Conservation (phyloP, 2,113 vertebrate species). For the Motacilla tschutschensis region DNA sequence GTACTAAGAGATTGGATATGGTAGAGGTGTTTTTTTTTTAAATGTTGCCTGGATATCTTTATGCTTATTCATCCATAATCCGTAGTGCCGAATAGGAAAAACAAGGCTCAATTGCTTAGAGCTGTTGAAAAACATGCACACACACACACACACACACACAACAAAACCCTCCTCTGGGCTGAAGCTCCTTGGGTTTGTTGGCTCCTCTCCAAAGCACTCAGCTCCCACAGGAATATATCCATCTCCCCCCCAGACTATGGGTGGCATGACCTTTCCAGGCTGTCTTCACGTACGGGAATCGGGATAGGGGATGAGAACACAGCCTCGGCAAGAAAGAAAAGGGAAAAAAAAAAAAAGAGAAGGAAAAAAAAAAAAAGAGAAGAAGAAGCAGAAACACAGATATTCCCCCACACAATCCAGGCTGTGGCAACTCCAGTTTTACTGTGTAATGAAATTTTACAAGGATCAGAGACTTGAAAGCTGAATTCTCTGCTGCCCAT, state of each 20-base stretch:
- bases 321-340: not conserved
- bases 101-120: constrained; percentile 63
- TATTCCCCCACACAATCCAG: constrained; percentile 16
- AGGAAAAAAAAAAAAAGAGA: accelerated
- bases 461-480: constrained; percentile 18
- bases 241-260: constrained; percentile 47
- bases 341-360: accelerated
- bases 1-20: constrained; percentile 65
- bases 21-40: constrained; percentile 41
- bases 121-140: constrained; percentile 49
- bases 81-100: constrained; percentile 62
- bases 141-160: not conserved
- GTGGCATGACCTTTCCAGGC: constrained; percentile 67
- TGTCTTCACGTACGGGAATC: constrained; percentile 50
- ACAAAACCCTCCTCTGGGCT: constrained; percentile 63
- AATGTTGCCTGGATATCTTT: constrained; percentile 77
- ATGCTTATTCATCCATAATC: constrained; percentile 79
- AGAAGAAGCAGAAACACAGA: not conserved
- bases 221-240: constrained; percentile 74
- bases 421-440: constrained; percentile 23
- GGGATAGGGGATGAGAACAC: constrained; percentile 22
- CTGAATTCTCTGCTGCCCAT: not conserved
- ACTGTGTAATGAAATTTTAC: constrained; percentile 56
- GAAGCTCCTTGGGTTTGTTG: constrained; percentile 56
- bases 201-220: constrained; percentile 72